Conservation (phyloP, 2,888 invertebrate species). For the Sesia bembeciformis region DNA sequence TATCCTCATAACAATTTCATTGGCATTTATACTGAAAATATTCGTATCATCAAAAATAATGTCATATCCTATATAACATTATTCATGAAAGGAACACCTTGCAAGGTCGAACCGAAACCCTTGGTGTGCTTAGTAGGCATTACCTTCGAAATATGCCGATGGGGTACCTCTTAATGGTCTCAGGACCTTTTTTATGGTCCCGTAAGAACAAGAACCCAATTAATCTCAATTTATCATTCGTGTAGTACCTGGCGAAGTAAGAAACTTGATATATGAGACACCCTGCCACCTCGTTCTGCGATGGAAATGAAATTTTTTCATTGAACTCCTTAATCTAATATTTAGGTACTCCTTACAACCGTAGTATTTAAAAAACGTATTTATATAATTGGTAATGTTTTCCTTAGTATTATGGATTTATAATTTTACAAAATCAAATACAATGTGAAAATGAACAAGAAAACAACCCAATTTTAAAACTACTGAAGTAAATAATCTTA, state of each 20-base stretch:
- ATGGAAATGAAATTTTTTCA: not conserved
- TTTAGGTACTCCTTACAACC: not conserved
- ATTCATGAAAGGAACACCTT: no score
- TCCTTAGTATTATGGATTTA: no score
- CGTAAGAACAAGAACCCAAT: not conserved
- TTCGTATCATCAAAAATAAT: no score
- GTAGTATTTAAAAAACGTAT: no score
- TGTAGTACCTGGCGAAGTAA: not conserved
- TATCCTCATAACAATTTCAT: no score
- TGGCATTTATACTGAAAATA: no score
- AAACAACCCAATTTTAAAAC: no score
- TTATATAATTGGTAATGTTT: no score
- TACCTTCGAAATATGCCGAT: not conserved
- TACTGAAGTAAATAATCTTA: no score
- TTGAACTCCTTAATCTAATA: not conserved
- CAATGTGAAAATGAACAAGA: no score
- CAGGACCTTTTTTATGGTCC: not conserved
- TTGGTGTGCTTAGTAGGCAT: not conserved
- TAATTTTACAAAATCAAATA: no score
- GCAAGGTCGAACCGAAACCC: not conserved
- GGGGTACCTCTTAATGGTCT: not conserved
- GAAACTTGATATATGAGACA: not conserved
- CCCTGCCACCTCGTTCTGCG: not conserved
- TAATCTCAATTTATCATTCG: not conserved
- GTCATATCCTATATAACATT: no score